Conservation (phyloP, 2,888 invertebrate species). For the Luperina testacea region DNA sequence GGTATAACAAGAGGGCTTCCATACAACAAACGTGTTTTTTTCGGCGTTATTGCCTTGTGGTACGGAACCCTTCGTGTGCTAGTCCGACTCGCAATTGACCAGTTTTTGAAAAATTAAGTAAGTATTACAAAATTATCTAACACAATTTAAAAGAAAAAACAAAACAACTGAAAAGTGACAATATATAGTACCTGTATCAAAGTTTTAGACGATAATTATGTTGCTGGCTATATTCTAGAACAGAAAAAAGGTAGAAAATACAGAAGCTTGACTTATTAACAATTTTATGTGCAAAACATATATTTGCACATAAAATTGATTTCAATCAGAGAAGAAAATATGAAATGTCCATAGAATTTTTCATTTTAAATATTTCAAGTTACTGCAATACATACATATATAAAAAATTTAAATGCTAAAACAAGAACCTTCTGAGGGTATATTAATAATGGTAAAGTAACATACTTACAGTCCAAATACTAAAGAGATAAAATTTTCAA, state of each 20-base stretch:
- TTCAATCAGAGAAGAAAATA: neutral
- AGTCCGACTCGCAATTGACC: too few relatives aligned
- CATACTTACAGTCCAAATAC: neutral
- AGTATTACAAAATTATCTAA: neutral
- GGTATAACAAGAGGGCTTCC: too few relatives aligned
- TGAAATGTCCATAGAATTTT: neutral
- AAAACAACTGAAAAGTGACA: neutral
- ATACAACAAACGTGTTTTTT: too few relatives aligned
- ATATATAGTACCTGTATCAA: neutral
- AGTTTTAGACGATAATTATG: too few relatives aligned
- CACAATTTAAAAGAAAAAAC: neutral
- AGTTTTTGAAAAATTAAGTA: too few relatives aligned
- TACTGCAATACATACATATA: neutral
- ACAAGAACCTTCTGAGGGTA: neutral
- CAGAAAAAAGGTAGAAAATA: neutral
- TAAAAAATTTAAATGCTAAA: neutral
- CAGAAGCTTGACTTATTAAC: neutral
- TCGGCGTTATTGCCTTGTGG: too few relatives aligned
- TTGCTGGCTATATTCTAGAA: neutral
- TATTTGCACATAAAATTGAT: neutral
- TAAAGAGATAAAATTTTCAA: neutral
- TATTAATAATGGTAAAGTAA: neutral
- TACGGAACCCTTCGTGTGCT: too few relatives aligned
- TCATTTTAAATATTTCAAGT: neutral
- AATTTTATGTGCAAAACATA: too few relatives aligned